phyloP scores from a whole-genome alignment of 2,113 vertebrate genomes.

The Anolis carolinensis region DNA sequence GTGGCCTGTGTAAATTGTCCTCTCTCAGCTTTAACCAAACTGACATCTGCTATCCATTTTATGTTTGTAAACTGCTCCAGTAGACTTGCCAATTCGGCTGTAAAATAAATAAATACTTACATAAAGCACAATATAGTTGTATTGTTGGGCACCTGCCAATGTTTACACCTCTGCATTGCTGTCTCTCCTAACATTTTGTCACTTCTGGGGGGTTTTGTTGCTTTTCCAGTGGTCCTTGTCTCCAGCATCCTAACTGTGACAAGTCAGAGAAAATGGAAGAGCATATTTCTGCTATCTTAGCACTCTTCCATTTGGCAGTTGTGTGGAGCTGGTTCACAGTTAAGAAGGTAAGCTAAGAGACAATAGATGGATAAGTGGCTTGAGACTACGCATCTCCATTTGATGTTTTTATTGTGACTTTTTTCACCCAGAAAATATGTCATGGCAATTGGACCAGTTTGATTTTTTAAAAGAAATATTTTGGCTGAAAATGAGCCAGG shows the following conservation, averaged over 20 bases:
- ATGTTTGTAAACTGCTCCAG: too few species aligned
- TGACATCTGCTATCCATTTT: not conserved
- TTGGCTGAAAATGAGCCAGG: too few species aligned
- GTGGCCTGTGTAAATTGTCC: constrained; percentile 6
- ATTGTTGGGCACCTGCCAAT: not conserved
- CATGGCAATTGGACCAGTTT: not conserved
- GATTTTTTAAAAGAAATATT: too few species aligned
- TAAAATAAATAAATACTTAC: too few species aligned
- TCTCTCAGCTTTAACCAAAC: not conserved
- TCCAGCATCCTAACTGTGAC: not conserved
- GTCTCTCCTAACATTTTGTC: not conserved
- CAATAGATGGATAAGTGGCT: not conserved
- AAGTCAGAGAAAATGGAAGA: not conserved
- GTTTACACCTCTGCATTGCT: not conserved
- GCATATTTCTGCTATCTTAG: not conserved
- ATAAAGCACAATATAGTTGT: not conserved
- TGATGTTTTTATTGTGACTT: too few species aligned
- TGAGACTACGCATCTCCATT: too few species aligned
- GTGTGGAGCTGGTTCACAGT: not conserved
- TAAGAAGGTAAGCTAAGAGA: not conserved
- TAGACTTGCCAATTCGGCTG: too few species aligned
- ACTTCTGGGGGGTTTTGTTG: too few species aligned
- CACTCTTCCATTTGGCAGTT: not conserved
- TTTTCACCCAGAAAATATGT: not conserved
- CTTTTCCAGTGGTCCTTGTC: not conserved